Evolutionary conservation across 2,113 vertebrate species (phyloP), one percentile per base, ranked within the genome.

Genomic region (Tetrao urogallus): DNA sequence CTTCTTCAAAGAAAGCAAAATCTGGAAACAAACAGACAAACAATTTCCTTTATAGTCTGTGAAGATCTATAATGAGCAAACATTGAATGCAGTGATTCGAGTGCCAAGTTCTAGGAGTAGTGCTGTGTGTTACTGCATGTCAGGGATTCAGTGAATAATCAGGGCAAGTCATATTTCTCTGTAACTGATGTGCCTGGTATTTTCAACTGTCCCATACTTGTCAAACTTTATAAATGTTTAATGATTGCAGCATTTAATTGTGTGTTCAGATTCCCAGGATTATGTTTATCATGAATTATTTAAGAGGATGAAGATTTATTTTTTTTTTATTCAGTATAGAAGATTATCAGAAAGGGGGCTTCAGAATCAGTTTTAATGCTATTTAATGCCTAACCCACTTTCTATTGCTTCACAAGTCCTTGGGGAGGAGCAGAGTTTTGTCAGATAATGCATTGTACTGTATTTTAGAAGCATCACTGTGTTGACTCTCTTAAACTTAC

Each of bases 241-340:
- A 97, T 96, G 91, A 94, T 94, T 96, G 63, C 86, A 95, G 84
- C 91, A 93, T 94, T 96, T 96, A 95, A 97, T 97, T 97, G 94
- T 96, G 93, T 97, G 92, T 96, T 97, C 80, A 77, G 95, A 95
- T 97, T 97, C 96, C 92, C 87, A 71, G 94, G 90, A 82, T 93
- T 92, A 93, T 97, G 94, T 97, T 97, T 92, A 85, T 86, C 36
- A 89, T 97, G 71, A 96, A 97, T 97, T 97, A 97, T 96, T 97
- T 97, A 97, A 93, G 80, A 92, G 94, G 94, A 80, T 95, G 89
- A 95, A 95, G 92, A 58, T 60, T 80, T 89, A 90, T 63, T 47
- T 93, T 58, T 58, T 61, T 61, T 66, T 63, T 81, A 32, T 85
- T 89, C 56, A 28, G 16, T 84, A 27, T 76, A 66, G 94, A 82